Evolutionary conservation across 2,797 vertebrate species (phyloP).

Genomic region (Ctenopoma kingsleyae): DNA sequence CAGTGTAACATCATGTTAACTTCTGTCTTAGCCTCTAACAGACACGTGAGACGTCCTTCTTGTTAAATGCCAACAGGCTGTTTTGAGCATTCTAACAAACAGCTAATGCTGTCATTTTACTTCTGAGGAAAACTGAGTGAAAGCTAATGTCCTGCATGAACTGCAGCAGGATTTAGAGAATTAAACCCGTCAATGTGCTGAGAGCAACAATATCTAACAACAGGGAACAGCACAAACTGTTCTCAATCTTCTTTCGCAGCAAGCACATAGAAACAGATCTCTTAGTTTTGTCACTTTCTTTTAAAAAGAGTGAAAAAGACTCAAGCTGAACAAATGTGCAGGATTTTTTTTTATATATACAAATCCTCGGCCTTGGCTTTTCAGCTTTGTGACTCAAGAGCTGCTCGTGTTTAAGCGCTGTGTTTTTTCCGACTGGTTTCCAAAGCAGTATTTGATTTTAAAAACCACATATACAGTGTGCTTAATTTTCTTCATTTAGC

Average conservation of each 20-base stretch:
- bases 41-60: neutral
- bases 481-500: neutral
- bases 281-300: conserved; percentile 8
- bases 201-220: conserved; percentile 4
- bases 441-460: conserved; percentile 12
- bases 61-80: neutral
- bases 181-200: neutral
- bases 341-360: neutral
- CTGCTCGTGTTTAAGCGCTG: neutral
- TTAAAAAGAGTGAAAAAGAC: conserved; percentile 1
- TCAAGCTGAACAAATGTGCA: neutral
- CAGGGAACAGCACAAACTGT: conserved; percentile 6
- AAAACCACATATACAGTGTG: neutral
- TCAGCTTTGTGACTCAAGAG: neutral
- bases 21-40: too few species aligned
- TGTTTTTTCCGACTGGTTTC: neutral
- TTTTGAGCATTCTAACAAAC: neutral
- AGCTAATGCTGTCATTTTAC: neutral
- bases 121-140: neutral
- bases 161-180: neutral
- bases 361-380: neutral
- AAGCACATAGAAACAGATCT: neutral
- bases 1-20: too few species aligned
- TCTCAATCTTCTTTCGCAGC: conserved; percentile 5
- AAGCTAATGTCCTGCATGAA: neutral